A percentile compares a stretch with the other conserved stretches of the same genome.
Conservation (phyloP, 1,140 invertebrate genomes). For the Drosophila bifasciata region DNA sequence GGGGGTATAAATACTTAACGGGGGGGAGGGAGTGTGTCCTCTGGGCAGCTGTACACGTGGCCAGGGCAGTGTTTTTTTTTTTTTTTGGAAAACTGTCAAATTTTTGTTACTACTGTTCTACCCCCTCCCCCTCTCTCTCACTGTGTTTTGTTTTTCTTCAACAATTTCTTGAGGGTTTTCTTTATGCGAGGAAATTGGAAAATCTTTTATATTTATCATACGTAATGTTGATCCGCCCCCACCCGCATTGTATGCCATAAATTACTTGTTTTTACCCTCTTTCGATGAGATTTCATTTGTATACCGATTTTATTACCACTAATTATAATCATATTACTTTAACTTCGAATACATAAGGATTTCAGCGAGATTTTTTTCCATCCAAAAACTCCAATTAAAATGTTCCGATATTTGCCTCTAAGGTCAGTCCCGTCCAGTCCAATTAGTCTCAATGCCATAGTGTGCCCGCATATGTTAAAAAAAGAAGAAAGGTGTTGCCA, state of each 20-base stretch:
- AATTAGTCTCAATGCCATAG: too few relatives aligned
- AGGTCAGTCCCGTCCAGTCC: too few relatives aligned
- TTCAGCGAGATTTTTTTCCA: constrained; percentile 15
- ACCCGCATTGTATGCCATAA: constrained; percentile 44
- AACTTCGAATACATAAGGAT: not conserved
- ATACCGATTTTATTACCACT: not conserved
- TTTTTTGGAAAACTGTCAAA: constrained; percentile 66
- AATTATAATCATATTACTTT: constrained; percentile 32
- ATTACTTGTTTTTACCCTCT: constrained; percentile 1
- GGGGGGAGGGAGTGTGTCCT: constrained; percentile 19
- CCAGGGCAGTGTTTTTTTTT: constrained; percentile 45
- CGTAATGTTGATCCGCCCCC: constrained; percentile 38
- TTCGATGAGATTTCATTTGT: too few relatives aligned
- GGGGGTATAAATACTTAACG: too few relatives aligned
- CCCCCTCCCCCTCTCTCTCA: not conserved
- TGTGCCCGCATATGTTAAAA: not conserved
- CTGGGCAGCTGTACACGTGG: constrained; percentile 68
- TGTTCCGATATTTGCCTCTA: too few relatives aligned
- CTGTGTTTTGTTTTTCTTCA: not conserved
- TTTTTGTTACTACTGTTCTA: constrained; percentile 53
- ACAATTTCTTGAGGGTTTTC: constrained; percentile 28
- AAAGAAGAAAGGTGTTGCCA: not conserved
- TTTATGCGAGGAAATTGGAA: not conserved
- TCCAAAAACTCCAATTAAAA: not conserved
- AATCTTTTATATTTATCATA: constrained; percentile 43